phyloP scores from a whole-genome alignment of 2,113 vertebrate species.

The Ameiurus melas region DNA sequence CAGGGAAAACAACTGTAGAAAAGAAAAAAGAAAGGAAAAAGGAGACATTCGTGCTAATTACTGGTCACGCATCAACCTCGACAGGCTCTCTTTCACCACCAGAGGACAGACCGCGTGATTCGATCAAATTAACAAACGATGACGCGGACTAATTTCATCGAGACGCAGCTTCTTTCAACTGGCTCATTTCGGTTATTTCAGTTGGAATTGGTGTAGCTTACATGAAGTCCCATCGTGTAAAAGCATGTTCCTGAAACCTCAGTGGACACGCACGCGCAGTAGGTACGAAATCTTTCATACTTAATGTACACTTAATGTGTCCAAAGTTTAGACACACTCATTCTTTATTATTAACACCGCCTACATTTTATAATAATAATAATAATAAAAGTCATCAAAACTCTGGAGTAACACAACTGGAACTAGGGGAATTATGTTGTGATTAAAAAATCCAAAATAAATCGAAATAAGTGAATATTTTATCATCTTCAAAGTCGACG shows the following conservation, averaged over 20 bases:
- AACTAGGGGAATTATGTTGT: too few relatives aligned
- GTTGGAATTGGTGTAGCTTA: neutral
- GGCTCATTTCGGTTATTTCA: neutral
- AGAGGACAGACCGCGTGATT: neutral
- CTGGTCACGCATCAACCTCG: neutral
- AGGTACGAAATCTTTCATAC: too few relatives aligned
- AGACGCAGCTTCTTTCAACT: neutral
- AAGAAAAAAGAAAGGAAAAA: neutral
- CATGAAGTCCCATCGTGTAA: neutral
- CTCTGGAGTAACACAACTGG: too few relatives aligned
- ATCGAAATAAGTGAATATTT: too few relatives aligned
- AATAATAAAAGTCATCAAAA: too few relatives aligned
- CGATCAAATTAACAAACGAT: neutral
- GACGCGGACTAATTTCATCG: neutral
- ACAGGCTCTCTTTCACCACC: neutral
- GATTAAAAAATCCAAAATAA: too few relatives aligned
- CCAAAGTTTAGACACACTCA: too few relatives aligned
- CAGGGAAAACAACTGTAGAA: neutral
- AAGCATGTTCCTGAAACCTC: neutral
- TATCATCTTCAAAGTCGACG: too few relatives aligned
- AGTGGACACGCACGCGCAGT: neutral
- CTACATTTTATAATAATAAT: too few relatives aligned
- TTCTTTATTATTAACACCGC: too few relatives aligned
- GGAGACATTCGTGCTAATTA: neutral
- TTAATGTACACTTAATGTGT: too few relatives aligned